Conservation (phyloP, 1,140 invertebrate species). For the Dinoponera quadriceps region DNA sequence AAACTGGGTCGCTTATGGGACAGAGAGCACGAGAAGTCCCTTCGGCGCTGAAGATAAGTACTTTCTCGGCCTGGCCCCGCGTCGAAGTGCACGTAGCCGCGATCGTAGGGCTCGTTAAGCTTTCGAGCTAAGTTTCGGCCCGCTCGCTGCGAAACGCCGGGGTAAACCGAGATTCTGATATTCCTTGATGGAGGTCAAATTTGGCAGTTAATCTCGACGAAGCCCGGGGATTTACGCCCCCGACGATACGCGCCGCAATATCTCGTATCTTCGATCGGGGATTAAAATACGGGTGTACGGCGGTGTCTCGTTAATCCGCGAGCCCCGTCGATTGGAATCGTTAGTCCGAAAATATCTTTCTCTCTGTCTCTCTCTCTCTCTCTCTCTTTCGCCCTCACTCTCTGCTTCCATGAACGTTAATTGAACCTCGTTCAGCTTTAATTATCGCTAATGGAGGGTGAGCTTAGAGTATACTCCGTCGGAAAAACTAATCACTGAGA, state of each 20-base stretch:
- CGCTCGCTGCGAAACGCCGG: constrained; percentile 27
- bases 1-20: constrained; percentile 56
- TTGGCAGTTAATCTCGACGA: constrained; percentile 55
- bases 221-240: constrained; percentile 30
- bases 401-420: neutral
- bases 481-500: neutral
- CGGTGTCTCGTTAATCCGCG: constrained; percentile 11
- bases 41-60: constrained; percentile 55
- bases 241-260: constrained; percentile 7
- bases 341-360: no score
- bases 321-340: constrained; percentile 12
- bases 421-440: neutral
- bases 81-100: constrained; percentile 38
- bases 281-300: constrained; percentile 28
- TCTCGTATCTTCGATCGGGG: constrained; percentile 21
- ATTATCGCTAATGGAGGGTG: neutral
- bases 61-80: constrained; percentile 39
- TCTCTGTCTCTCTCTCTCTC: no score
- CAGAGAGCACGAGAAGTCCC: constrained; percentile 44
- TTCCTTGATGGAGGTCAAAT: constrained; percentile 56
- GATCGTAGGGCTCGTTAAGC: constrained; percentile 57
- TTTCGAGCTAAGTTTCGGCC: constrained; percentile 37
- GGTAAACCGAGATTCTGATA: constrained; percentile 49
- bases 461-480: neutral
- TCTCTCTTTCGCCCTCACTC: neutral